phyloP scores from a whole-genome alignment of 2,888 invertebrate genomes.

The Andrena trimmerana region DNA sequence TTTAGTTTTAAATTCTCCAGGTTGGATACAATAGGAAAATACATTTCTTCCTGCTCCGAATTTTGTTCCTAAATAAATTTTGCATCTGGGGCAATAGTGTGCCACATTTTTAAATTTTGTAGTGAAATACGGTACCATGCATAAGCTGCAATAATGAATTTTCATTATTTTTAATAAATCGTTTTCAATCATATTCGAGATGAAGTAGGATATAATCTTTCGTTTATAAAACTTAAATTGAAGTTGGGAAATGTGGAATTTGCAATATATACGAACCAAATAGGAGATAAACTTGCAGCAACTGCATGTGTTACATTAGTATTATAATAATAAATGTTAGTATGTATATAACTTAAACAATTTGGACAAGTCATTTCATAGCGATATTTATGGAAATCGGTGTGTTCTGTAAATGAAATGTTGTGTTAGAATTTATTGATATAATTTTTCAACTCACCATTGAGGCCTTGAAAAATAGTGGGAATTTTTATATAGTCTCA shows the following conservation, averaged over 20 bases:
- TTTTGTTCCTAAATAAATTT: slow-evolving; percentile 61
- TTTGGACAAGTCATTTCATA: slow-evolving; percentile 62
- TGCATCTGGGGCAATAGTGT: slow-evolving; percentile 63
- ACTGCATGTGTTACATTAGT: slow-evolving; percentile 46
- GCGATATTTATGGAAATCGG: slow-evolving; percentile 33
- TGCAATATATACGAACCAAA: slow-evolving; percentile 43
- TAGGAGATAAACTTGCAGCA: slow-evolving; percentile 41
- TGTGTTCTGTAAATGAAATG: slow-evolving; percentile 50
- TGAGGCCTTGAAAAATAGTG: background rate
- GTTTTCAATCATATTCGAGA: background rate
- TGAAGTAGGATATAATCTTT: background rate
- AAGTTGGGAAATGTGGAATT: background rate
- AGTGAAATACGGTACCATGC: slow-evolving; percentile 52
- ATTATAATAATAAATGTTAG: slow-evolving; percentile 41
- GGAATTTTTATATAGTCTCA: background rate
- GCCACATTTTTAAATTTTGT: slow-evolving; percentile 49
- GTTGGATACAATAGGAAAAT: slow-evolving; percentile 2
- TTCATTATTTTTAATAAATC: background rate
- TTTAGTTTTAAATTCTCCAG: background rate
- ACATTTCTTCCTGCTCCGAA: slow-evolving; percentile 31
- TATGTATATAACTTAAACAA: slow-evolving; percentile 58
- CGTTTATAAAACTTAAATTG: background rate
- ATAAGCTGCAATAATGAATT: slow-evolving; percentile 48
- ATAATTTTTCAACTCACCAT: background rate
- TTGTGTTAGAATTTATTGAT: background rate